A percentile compares a stretch with the other conserved stretches of the same genome.
Conservation (phyloP, 2,797 vertebrate genomes). For the Myoxocephalus aenaeus region DNA sequence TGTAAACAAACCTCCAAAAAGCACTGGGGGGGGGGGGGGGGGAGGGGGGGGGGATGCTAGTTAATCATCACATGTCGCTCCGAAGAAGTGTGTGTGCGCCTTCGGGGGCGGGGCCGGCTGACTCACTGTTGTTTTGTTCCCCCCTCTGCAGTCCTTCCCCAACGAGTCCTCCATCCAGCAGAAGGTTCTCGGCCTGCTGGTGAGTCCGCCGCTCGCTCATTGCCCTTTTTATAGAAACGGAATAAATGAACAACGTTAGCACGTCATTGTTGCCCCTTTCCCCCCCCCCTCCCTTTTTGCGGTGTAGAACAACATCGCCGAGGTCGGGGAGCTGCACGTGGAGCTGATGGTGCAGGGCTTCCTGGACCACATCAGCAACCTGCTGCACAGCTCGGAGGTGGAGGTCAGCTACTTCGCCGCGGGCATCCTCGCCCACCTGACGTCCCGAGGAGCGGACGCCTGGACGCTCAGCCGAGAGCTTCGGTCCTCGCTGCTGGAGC, state of each 20-base stretch:
- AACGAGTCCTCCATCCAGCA: slow-evolving; percentile 98
- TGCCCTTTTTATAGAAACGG: not conserved
- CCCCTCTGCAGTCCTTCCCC: slow-evolving; percentile 91
- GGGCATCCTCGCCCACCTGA: slow-evolving; percentile 97
- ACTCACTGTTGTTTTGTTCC: slow-evolving; percentile 56
- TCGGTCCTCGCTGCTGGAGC: slow-evolving; percentile 90
- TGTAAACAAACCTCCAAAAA: not conserved
- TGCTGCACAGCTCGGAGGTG: slow-evolving; percentile 95
- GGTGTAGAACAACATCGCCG: slow-evolving; percentile 96
- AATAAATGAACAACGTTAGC: slow-evolving; percentile 2
- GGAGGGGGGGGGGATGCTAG: too few species aligned
- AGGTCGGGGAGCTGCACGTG: slow-evolving; percentile 95
- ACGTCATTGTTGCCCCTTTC: not conserved
- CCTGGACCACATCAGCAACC: slow-evolving; percentile 94
- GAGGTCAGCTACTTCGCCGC: slow-evolving; percentile 99
- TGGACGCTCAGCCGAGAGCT: slow-evolving; percentile 91
- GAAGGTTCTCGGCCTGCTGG: slow-evolving; percentile 97
- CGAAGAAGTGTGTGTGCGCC: not conserved
- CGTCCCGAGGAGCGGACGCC: slow-evolving; percentile 92
- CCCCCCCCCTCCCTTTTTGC: not conserved
- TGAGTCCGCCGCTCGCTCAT: slow-evolving; percentile 77
- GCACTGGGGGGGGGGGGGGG: too few species aligned
- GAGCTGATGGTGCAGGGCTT: slow-evolving; percentile 98
- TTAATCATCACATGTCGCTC: slow-evolving; percentile 32
- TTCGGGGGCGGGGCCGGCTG: slow-evolving; percentile 14